These are phyloP conservation scores for Ceratina calcarata DNA, from an alignment of 1,140 invertebrate genomes.

Conservation along the genomic window DNA sequence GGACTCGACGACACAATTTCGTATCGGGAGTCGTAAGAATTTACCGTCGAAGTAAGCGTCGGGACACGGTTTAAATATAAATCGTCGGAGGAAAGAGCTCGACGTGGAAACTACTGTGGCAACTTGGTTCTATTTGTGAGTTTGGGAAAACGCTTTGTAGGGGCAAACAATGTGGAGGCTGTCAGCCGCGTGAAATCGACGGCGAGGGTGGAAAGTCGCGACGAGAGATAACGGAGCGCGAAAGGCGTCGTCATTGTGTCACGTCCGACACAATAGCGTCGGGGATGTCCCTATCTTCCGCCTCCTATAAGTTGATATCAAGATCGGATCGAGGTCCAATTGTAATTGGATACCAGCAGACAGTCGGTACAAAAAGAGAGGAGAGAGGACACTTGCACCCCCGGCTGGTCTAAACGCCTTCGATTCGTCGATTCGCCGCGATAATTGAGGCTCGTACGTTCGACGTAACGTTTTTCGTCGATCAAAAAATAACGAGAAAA, in stretches of 20 bases:
- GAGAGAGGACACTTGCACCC: neutral
- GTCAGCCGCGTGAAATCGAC: neutral
- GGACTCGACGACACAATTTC: too few relatives aligned
- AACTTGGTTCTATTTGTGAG: too few relatives aligned
- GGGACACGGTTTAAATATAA: too few relatives aligned
- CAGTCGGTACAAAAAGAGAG: neutral
- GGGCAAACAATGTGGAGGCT: neutral
- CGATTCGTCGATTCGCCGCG: constrained; percentile 18
- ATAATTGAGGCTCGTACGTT: constrained; percentile 10
- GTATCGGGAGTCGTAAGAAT: too few relatives aligned
- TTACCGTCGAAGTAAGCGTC: too few relatives aligned
- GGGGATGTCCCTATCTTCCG: constrained; percentile 56
- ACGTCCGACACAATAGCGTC: constrained; percentile 52
- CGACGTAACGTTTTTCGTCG: too few relatives aligned
- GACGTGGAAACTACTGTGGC: too few relatives aligned
- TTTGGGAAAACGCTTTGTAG: too few relatives aligned
- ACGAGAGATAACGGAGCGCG: constrained; percentile 50
- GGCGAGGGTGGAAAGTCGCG: constrained; percentile 11
- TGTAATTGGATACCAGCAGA: constrained; percentile 55
- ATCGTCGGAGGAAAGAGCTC: too few relatives aligned
- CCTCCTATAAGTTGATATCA: constrained; percentile 53
- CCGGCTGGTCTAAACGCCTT: neutral
- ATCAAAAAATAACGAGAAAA: too few relatives aligned
- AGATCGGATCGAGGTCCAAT: constrained; percentile 56
- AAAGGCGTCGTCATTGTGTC: constrained; percentile 40